Evolutionary conservation across 2,797 vertebrate species (phyloP).

Genomic region (Morelia viridis): DNA sequence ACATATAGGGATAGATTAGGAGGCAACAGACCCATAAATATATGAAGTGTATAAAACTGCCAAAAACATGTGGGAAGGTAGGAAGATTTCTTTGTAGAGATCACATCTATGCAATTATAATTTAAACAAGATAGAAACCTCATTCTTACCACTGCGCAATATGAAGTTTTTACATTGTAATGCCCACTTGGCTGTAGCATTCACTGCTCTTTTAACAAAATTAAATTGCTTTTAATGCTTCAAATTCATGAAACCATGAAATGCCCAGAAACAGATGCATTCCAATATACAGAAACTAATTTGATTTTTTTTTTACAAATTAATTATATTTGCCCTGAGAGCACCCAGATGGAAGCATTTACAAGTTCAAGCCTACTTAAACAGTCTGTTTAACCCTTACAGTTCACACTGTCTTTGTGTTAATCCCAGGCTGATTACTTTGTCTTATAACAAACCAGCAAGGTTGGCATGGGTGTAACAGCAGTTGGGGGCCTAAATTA

Average conservation of each 20-base stretch:
- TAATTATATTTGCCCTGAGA: background rate
- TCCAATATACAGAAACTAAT: background rate
- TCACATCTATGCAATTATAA: background rate
- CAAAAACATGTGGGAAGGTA: background rate
- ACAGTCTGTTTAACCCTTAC: background rate
- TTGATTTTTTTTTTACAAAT: background rate
- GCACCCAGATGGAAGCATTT: background rate
- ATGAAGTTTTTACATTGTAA: background rate
- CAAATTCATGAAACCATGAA: constrained; percentile 1
- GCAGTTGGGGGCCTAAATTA: background rate
- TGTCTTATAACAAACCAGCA: background rate
- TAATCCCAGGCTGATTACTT: background rate
- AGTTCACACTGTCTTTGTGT: background rate
- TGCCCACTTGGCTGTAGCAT: background rate
- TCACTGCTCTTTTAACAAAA: background rate
- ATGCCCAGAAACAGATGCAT: background rate
- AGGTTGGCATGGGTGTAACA: background rate
- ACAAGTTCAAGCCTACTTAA: background rate
- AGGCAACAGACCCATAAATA: constrained; percentile 49
- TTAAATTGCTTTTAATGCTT: background rate
- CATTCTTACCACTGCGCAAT: background rate
- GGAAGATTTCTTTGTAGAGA: background rate
- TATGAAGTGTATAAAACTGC: constrained; percentile 40
- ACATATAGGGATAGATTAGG: constrained; percentile 41
- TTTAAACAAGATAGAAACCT: background rate